Evolutionary conservation across 2,113 vertebrate genomes (phyloP).

Genomic region (Oreotrochilus melanogaster): DNA sequence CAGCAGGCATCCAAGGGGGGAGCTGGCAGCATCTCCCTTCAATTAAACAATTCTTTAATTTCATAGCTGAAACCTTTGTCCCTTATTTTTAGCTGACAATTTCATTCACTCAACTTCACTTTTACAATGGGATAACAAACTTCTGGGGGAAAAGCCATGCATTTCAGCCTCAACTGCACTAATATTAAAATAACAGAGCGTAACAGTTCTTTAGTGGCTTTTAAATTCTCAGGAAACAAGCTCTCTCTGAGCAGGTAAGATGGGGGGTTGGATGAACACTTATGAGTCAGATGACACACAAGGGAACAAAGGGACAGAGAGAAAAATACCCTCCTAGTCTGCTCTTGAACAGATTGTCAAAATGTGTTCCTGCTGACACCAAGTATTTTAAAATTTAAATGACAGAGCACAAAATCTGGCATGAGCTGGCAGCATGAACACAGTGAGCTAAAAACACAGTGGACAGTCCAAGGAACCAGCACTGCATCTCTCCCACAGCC

Average conservation of each 20-base stretch:
- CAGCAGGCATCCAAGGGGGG: slow-evolving; percentile 34
- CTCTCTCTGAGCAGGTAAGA: slow-evolving; percentile 6
- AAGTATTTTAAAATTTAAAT: not conserved
- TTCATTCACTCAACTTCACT: not conserved
- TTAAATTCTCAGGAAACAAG: slow-evolving; percentile 44
- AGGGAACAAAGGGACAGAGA: not conserved
- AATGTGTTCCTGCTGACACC: not conserved
- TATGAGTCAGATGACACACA: not conserved
- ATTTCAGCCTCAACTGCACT: slow-evolving; percentile 6
- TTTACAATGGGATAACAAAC: slow-evolving; percentile 41
- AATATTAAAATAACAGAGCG: not conserved
- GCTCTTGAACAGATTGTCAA: not conserved
- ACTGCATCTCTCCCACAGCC: not conserved
- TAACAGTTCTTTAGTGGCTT: not conserved
- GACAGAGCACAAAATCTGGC: not conserved
- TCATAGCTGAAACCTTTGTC: slow-evolving; percentile 4
- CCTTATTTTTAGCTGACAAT: slow-evolving; percentile 17
- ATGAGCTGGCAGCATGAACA: not conserved
- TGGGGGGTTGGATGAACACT: not conserved
- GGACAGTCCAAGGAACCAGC: not conserved
- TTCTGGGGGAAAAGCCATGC: slow-evolving; percentile 15
- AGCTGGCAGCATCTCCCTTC: not conserved
- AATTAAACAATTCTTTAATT: slow-evolving; percentile 32
- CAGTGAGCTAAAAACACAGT: not conserved
- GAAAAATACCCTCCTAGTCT: not conserved